phyloP scores from a whole-genome alignment of 2,888 invertebrate genomes.

The Metopia argyrocephala region DNA sequence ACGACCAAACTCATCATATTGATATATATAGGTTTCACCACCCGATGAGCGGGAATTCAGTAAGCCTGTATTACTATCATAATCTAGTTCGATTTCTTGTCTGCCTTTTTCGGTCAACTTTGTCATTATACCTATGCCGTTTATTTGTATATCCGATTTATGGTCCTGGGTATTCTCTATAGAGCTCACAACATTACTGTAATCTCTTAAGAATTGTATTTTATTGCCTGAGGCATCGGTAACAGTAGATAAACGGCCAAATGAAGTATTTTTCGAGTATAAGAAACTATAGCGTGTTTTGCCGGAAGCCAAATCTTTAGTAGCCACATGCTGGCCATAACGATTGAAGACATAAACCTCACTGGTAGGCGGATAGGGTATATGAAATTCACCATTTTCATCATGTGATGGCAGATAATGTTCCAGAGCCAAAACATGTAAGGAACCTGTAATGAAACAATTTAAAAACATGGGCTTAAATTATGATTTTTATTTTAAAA shows the following conservation, averaged over 20 bases:
- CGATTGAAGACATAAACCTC: conserved; percentile 96
- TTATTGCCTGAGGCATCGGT: conserved; percentile 96
- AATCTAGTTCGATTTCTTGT: conserved; percentile 92
- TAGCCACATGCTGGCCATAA: conserved; percentile 97
- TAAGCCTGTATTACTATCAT: conserved; percentile 92
- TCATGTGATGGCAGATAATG: conserved; percentile 93
- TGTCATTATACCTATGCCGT: conserved; percentile 93
- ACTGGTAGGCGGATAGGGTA: conserved; percentile 94
- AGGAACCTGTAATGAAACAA: conserved; percentile 81
- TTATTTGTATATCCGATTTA: conserved; percentile 94
- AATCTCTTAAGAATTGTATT: conserved; percentile 94
- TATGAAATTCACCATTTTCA: conserved; percentile 93
- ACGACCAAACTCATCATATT: conserved; percentile 93
- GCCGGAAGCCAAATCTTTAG: conserved; percentile 96
- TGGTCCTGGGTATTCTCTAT: conserved; percentile 97
- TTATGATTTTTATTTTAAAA: conserved; percentile 44
- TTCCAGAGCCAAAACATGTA: conserved; percentile 90
- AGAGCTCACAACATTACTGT: conserved; percentile 94
- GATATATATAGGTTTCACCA: conserved; percentile 92
- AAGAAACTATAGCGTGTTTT: conserved; percentile 96
- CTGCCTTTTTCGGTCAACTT: conserved; percentile 93
- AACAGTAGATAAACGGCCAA: conserved; percentile 94
- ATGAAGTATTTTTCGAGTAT: conserved; percentile 97
- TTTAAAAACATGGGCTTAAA: conserved; percentile 32
- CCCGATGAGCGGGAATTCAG: conserved; percentile 91